Conservation (phyloP, 2,113 vertebrate genomes). For the Passer domesticus region DNA sequence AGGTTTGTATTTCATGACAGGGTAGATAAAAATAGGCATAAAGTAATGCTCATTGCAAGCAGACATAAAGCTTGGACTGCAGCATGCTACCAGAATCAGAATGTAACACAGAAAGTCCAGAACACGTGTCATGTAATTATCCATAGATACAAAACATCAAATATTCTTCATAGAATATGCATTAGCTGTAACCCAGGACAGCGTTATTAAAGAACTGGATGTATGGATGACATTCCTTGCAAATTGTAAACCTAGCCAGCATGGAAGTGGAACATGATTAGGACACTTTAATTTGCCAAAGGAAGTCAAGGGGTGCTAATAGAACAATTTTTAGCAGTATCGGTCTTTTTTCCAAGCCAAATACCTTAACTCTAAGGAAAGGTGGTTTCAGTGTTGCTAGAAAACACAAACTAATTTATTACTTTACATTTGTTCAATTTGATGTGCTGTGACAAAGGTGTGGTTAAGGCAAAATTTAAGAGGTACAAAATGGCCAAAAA, state of each 20-base stretch:
- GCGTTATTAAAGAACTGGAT: neutral
- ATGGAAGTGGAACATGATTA: neutral
- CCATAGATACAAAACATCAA: neutral
- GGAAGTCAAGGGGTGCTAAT: neutral
- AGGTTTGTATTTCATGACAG: neutral
- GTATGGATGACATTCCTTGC: neutral
- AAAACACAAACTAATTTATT: neutral
- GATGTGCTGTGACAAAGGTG: conserved; percentile 5
- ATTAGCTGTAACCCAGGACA: neutral
- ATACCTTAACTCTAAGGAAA: neutral
- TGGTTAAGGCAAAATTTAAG: neutral
- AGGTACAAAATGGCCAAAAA: neutral
- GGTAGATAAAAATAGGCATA: neutral
- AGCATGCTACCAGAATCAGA: neutral
- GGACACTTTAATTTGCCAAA: neutral
- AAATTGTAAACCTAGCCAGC: neutral
- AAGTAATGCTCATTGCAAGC: neutral
- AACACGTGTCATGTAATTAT: neutral
- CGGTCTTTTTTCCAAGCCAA: neutral
- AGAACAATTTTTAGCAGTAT: neutral
- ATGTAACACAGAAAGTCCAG: neutral
- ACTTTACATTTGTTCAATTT: conserved; percentile 3
- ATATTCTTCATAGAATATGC: neutral
- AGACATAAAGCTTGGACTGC: neutral
- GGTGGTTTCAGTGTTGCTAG: neutral